Conservation (phyloP, 64 coral and sea anemone species). For the Porites australiensis region DNA sequence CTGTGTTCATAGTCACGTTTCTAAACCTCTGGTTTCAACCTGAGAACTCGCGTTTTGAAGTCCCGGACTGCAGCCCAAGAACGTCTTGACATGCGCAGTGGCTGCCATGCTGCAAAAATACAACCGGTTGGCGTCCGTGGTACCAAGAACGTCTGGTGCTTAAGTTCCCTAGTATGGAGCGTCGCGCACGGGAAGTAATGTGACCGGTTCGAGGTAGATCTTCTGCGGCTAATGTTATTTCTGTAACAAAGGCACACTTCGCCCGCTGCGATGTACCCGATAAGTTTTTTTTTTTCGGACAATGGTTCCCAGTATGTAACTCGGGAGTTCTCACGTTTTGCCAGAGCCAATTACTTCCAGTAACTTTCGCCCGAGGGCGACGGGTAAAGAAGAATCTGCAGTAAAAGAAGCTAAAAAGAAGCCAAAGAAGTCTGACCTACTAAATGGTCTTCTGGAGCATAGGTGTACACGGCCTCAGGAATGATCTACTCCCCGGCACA, state of each 20-base stretch:
- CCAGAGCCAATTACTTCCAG: conserved; percentile 53
- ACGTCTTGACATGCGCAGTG: too few relatives aligned
- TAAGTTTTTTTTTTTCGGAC: not conserved
- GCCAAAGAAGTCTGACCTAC: conserved; percentile 57
- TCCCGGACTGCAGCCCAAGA: too few relatives aligned
- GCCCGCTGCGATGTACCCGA: conserved; percentile 4
- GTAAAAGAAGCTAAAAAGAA: conserved; percentile 61
- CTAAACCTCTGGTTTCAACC: too few relatives aligned
- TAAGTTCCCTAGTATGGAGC: too few relatives aligned
- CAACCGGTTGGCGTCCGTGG: too few relatives aligned
- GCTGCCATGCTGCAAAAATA: too few relatives aligned
- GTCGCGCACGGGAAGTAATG: too few relatives aligned
- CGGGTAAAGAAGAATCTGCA: conserved; percentile 48
- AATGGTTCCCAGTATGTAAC: conserved; percentile 7
- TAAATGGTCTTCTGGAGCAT: conserved; percentile 42
- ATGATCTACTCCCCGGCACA: conserved; percentile 52
- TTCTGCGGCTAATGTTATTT: conserved; percentile 21
- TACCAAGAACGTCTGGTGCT: too few relatives aligned
- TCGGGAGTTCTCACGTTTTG: conserved; percentile 48
- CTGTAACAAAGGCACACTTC: conserved; percentile 26
- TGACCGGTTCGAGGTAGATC: conserved; percentile 24
- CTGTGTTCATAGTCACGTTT: too few relatives aligned
- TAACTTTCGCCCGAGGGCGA: conserved; percentile 35
- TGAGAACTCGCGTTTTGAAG: too few relatives aligned
- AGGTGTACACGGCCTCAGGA: conserved; percentile 46